phyloP scores from a whole-genome alignment of 2,888 invertebrate genomes.

The Aspidiotus destructor region DNA sequence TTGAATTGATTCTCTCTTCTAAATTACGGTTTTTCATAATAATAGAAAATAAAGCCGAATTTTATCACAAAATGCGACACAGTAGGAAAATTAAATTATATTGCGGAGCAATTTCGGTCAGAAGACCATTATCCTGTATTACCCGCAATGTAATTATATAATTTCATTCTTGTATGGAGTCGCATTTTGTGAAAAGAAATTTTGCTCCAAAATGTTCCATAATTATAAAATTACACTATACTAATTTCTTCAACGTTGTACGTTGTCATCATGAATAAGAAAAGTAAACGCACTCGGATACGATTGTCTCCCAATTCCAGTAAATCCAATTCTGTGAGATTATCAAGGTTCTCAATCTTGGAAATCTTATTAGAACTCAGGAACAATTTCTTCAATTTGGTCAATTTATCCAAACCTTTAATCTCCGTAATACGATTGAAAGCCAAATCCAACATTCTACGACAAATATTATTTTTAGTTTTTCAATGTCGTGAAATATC shows the following conservation, averaged over 20 bases:
- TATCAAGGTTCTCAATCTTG: conserved; percentile 77
- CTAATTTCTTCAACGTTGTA: background rate
- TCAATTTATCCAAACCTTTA: conserved; percentile 64
- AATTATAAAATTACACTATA: background rate
- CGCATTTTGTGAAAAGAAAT: no score
- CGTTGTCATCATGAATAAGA: background rate
- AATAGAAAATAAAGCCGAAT: no score
- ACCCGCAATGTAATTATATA: no score
- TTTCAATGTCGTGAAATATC: background rate
- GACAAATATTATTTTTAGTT: conserved; percentile 40
- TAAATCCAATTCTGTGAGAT: conserved; percentile 65
- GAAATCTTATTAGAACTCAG: conserved; percentile 81
- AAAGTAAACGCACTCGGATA: conserved; percentile 54
- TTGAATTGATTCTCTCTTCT: no score
- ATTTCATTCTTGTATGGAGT: no score
- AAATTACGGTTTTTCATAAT: no score
- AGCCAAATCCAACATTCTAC: conserved; percentile 80
- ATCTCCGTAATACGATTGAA: conserved; percentile 88
- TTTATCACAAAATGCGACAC: no score
- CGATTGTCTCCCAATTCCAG: conserved; percentile 93
- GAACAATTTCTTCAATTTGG: conserved; percentile 70
- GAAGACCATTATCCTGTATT: no score
- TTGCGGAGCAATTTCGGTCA: no score
- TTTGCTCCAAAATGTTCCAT: background rate
- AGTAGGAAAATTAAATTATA: no score